These are phyloP conservation scores for Julus scanicus DNA, from an alignment of 2,888 invertebrate species.

Conservation along the genomic window DNA sequence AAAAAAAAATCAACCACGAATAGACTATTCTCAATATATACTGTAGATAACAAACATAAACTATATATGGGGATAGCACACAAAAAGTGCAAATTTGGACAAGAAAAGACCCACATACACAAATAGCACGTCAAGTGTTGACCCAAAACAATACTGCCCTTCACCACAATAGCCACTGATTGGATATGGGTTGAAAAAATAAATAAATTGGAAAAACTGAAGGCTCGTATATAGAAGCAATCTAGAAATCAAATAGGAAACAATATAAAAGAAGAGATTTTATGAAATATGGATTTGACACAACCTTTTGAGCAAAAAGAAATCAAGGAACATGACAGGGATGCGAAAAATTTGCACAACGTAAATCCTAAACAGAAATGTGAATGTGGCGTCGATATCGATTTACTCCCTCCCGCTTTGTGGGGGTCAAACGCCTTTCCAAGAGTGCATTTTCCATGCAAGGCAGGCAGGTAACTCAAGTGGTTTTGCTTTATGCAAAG, in stretches of 20 bases:
- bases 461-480: background rate
- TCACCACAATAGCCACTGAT: background rate
- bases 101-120: background rate
- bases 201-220: background rate
- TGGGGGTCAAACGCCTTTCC: conserved; percentile 36
- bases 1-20: background rate
- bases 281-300: background rate
- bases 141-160: background rate
- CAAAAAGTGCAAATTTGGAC: background rate
- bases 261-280: background rate
- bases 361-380: background rate
- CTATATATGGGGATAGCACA: background rate
- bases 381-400: background rate
- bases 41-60: background rate
- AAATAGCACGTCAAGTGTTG: background rate
- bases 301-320: background rate
- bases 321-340: background rate
- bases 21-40: background rate
- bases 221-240: background rate
- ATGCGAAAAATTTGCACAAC: background rate
- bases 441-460: conserved; percentile 23
- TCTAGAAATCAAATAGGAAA: background rate
- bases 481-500: conserved; percentile 38
- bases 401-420: background rate
- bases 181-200: background rate